Conservation (phyloP, 2,113 vertebrate species). For the Helogale parvula region DNA sequence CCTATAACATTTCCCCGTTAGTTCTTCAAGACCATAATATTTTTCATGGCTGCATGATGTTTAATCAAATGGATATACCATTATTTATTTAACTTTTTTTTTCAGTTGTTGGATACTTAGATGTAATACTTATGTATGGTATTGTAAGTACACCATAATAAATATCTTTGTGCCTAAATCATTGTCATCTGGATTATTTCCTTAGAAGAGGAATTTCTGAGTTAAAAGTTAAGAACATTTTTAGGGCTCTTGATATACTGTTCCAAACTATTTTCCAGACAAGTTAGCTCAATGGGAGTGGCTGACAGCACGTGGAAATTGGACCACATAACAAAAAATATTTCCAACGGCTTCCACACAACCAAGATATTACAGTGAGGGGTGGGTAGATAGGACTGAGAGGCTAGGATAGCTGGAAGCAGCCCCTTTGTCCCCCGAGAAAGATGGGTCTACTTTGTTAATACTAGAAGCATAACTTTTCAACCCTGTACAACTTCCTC, state of each 20-base stretch:
- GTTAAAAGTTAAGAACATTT: background rate
- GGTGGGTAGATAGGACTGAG: background rate
- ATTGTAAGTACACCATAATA: constrained; percentile 44
- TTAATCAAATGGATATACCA: background rate
- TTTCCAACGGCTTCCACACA: background rate
- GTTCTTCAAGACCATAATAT: background rate
- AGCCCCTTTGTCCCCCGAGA: background rate
- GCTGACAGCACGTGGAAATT: background rate
- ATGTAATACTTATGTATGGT: background rate
- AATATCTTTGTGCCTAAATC: constrained; percentile 37
- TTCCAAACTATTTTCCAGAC: background rate
- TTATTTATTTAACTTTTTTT: constrained; percentile 53
- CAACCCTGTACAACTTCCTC: background rate
- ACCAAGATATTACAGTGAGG: background rate
- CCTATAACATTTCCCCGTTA: constrained; percentile 26
- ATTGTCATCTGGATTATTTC: constrained; percentile 55
- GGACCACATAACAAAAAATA: background rate
- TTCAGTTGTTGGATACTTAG: constrained; percentile 23
- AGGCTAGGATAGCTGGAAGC: background rate
- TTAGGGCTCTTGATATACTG: background rate
- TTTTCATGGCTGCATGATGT: background rate
- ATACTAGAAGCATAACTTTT: background rate
- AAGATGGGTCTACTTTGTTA: background rate
- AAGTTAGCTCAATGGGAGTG: background rate
- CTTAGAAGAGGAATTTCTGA: background rate